These are phyloP conservation scores for Rhinoderma darwinii DNA, from an alignment of 2,113 vertebrate genomes.

Conservation along the genomic window DNA sequence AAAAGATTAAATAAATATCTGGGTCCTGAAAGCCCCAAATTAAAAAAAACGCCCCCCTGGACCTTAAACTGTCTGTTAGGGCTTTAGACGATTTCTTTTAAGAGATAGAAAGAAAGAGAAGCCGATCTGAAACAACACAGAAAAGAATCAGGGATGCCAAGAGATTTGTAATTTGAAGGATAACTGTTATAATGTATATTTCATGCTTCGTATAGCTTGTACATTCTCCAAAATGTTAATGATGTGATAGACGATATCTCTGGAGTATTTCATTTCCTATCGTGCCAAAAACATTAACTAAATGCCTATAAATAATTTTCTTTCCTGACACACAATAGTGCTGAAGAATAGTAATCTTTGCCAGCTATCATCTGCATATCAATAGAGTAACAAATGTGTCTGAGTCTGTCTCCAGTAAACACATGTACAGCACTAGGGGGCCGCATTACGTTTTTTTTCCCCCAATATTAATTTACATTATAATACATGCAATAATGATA, in stretches of 20 bases:
- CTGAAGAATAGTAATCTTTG: slow-evolving; percentile 17
- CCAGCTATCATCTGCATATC: slow-evolving; percentile 20
- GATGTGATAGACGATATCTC: slow-evolving; percentile 27
- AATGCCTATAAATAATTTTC: slow-evolving; percentile 16
- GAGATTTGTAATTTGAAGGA: slow-evolving; percentile 29
- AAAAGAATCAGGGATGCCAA: background rate
- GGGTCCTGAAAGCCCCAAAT: too few relatives aligned
- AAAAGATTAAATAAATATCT: too few relatives aligned
- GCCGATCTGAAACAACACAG: background rate
- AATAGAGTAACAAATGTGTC: slow-evolving; percentile 23
- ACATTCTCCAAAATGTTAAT: slow-evolving; percentile 26
- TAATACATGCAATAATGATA: background rate
- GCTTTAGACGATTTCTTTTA: too few relatives aligned
- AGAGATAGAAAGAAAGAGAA: background rate
- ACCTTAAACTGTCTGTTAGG: too few relatives aligned
- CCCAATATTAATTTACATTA: background rate
- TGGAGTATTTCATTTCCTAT: slow-evolving; percentile 20
- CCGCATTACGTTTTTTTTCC: too few relatives aligned
- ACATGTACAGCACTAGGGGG: background rate
- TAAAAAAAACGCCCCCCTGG: too few relatives aligned
- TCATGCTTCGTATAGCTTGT: slow-evolving; percentile 24
- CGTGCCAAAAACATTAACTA: slow-evolving; percentile 36
- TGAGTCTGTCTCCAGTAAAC: slow-evolving; percentile 5
- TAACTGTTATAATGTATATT: slow-evolving; percentile 40
- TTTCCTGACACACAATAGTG: background rate